Evolutionary conservation across 2,797 vertebrate species (phyloP), one percentile per base, ranked within the genome.

Genomic region (Enoplosus armatus): DNA sequence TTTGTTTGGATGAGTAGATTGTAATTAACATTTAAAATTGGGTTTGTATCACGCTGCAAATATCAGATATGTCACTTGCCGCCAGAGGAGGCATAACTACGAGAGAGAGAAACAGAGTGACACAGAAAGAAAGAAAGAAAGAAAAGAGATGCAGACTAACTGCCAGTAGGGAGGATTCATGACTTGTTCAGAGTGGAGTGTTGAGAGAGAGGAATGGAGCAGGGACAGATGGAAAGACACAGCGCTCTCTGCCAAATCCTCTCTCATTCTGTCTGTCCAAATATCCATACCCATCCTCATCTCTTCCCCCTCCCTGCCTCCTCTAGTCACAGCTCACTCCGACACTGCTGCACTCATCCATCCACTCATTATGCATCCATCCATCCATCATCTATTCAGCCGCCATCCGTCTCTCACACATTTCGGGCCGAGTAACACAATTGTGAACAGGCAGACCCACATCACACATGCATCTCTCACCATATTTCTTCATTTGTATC

Each of bases 161-260:
- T 80, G 76, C 61, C 76, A 61, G 87, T 61, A 62, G 80, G 86
- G 85, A 84, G 80, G 88, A 82, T 87, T 71, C 84, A 72, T 65
- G 87, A 83, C 84, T 89, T 79, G 75, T 87, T 88, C 78, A 69
- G 75, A 86, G 81, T 70, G 89, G 90, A 90, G 88, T 82, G 84
- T 61, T 77, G 60, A 56, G 87, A 87, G 58, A 85, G 87, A 86
- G 79, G 85, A 87, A 85, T 82, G 72, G 80, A 92, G 82, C 60
- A 72, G 82, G 86, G 90, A 92, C 94, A 94, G 93, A 95, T 94
- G 94, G 94, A 94, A 79, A 85, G 77, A 86, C 83, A 78, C 59
- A 59, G 80, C 18, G 64, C 82, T 87, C 77, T 22, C 85, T 93
- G 92, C 93, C 94, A 95, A 93, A 85, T 83, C 77, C 73, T 85